These are phyloP conservation scores for Linyphia triangularis DNA, from an alignment of 2,888 invertebrate genomes.

Conservation along the genomic window DNA sequence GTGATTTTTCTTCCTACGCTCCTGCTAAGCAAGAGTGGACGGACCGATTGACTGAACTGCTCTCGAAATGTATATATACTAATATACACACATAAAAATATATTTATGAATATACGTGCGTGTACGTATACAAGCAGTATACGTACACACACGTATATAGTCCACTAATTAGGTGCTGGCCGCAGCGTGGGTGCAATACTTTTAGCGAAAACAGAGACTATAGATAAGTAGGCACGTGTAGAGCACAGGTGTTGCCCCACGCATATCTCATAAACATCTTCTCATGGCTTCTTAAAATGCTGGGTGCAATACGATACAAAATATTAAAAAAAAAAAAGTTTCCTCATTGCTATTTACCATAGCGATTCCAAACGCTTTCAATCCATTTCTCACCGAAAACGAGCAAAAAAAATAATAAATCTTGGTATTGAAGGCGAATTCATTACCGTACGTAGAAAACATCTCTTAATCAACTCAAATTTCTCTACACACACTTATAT, in stretches of 20 bases:
- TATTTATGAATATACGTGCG: slow-evolving; percentile 62
- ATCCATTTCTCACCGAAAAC: slow-evolving; percentile 44
- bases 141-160: slow-evolving; percentile 58
- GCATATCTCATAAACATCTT: slow-evolving; percentile 68
- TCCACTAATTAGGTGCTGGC: slow-evolving; percentile 75
- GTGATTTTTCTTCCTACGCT: slow-evolving; percentile 72
- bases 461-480: slow-evolving; percentile 50
- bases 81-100: slow-evolving; percentile 68
- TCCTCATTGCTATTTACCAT: slow-evolving; percentile 68
- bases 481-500: slow-evolving; percentile 53
- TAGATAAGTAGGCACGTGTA: slow-evolving; percentile 73
- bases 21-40: slow-evolving; percentile 71
- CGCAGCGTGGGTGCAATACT: slow-evolving; percentile 75
- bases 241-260: slow-evolving; percentile 75
- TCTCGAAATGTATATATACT: slow-evolving; percentile 61
- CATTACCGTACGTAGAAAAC: slow-evolving; percentile 33
- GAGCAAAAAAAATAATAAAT: slow-evolving; percentile 18
- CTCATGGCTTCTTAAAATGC: slow-evolving; percentile 63
- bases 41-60: slow-evolving; percentile 66
- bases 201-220: slow-evolving; percentile 74
- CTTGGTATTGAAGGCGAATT: slow-evolving; percentile 16
- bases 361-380: slow-evolving; percentile 65
- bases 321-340: slow-evolving; percentile 27
- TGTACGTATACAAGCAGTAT: slow-evolving; percentile 43
- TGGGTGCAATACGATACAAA: slow-evolving; percentile 56